Base-by-base conservation (phyloP, 2,888 invertebrate genomes). In the Oithona nana region DNA sequence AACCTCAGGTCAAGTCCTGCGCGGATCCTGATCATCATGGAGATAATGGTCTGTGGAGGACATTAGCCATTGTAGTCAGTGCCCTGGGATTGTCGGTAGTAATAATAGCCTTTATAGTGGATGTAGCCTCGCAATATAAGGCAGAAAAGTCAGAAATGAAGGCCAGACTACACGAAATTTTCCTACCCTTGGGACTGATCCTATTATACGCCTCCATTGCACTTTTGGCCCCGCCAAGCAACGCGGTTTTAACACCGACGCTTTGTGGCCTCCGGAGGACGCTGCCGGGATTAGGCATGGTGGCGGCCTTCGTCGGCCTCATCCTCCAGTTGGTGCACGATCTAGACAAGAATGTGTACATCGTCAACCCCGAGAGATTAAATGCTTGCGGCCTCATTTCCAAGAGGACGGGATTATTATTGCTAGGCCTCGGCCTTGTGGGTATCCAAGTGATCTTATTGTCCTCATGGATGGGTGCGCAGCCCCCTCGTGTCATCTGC, bases 231-330 rank as follows among this genome's bases (percentile, higher is more conserved):
- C 39, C 39, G 39, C 39, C 39, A 20, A 24, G 24, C 26, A 3
- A 24, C 24, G 26, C 20, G 13, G 24, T 26, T 54, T 54, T 54
- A 3, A 54, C 24, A 20, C 22, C 22, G 2, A 26, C 54, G 24
- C 20, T 20, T 3, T 54, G 54, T 58, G n/a, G 28, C 20, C 28
- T 50, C 30, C 51, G 24, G 54, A 58, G 51, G 52, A 51, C 58
- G 58, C 24, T 58, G 30, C 20, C 57, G 49, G 28, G 28, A 22
- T 2, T 29, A 49, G 63, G 54, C 6, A 20, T 54, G 3, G 26
- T 54, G 24, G 54, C 54, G 26, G 26, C 26, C 8, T 54, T 54
- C 26, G 22, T 26, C 6, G 54, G 54, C 26, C 24, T 26, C 11
- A 24, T 54, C 16, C 26, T 26, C 13, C 54, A 54, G 11, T 26